phyloP scores from a whole-genome alignment of 1,140 invertebrate species.

The Drosophila neocordata region DNA sequence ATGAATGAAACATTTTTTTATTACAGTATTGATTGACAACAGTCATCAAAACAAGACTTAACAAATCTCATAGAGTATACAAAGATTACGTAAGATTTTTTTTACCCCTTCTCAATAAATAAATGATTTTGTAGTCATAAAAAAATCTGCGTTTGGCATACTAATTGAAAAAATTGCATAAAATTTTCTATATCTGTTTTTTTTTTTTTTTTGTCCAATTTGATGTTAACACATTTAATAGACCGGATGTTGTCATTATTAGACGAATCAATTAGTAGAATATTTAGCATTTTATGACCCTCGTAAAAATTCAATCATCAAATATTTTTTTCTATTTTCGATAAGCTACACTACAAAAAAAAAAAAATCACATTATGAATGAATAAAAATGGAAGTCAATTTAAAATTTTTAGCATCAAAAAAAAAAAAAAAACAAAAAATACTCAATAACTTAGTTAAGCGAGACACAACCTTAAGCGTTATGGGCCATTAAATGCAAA shows the following conservation, averaged over 20 bases:
- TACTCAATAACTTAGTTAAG: constrained; percentile 36
- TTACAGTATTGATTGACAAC: background rate
- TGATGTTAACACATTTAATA: constrained; percentile 48
- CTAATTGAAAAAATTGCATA: background rate
- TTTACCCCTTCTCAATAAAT: background rate
- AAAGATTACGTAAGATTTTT: background rate
- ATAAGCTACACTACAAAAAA: background rate
- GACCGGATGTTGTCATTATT: constrained; percentile 57
- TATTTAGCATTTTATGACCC: constrained; percentile 54
- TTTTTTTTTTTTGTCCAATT: constrained; percentile 6
- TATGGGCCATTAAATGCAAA: constrained; percentile 72
- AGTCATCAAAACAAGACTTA: too few relatives aligned
- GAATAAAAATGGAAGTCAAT: constrained; percentile 43
- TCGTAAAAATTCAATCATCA: constrained; percentile 58
- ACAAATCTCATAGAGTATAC: background rate
- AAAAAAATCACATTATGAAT: constrained; percentile 46
- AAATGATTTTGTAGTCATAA: background rate
- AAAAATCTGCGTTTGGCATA: background rate
- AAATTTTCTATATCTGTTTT: background rate
- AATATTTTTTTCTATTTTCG: constrained; percentile 37
- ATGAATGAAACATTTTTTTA: background rate
- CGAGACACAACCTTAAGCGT: constrained; percentile 42
- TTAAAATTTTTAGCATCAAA: constrained; percentile 22
- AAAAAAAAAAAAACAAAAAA: constrained; percentile 7
- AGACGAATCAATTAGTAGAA: constrained; percentile 58